Base-by-base conservation (phyloP, 2,113 vertebrate species). In the Pagrus major region DNA sequence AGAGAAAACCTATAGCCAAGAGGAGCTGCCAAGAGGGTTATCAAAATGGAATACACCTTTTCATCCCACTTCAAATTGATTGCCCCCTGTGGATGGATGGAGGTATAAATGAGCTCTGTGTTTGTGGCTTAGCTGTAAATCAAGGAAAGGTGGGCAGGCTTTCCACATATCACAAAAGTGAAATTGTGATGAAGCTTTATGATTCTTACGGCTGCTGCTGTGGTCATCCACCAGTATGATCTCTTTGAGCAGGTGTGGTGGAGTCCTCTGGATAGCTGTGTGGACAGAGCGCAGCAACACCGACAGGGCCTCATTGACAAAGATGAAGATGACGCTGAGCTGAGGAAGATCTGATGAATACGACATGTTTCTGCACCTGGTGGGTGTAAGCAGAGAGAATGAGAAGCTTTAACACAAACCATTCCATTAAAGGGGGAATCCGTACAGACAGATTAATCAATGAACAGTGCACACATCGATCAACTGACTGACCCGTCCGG, bases 201-300 rank as follows among this genome's bases (percentile, higher is more conserved):
- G 52, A 15, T 61, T 65, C 96, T 94, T 91, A 99, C 98, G 91
- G 0, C 96, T 98, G 85, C 88, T 96, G 90, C 97, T 99, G 94
- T 98, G 97, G 76, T 99, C 98, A 1, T 99, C 98, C 37, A 99
- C 97, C 51, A 99, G 93, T 71, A 99, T 93, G 91, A 99, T 97
- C 91, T 99, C 98, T 87, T 97, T 98, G 80, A 99, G 97, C 55
- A 99, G 96, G 59, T 97, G 96, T 0, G 94, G 29, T 0, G 97
- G 97, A 0, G 98, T 99, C 84, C 96, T 95, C 80, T 96, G 90
- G 5, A 99, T 96, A 72, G 96, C 97, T 0, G 98, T 99, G 90
- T 94, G 97, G 87, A 99, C 93, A 69, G 98, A 98, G 58, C 98
- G 96, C 81, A 99, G 94, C 84, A 99, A 92, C 87, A 99, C 97